Evolutionary conservation across 2,888 invertebrate species (phyloP), one percentile per base, ranked within the genome.

Genomic region (Lasioglossum calceatum): DNA sequence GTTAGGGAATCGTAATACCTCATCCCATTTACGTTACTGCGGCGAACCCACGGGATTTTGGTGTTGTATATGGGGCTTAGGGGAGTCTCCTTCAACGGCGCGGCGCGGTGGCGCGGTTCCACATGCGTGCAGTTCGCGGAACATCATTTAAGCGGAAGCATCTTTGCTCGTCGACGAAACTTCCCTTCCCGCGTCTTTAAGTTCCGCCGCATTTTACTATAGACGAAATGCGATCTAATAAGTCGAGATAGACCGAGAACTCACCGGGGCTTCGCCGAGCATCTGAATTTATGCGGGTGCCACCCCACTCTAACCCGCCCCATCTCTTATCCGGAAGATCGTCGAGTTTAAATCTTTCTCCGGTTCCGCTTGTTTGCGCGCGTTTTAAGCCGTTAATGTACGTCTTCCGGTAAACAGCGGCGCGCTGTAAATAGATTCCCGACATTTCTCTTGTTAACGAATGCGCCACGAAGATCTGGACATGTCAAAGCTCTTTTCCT

Each of bases 31-130:
- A 85, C 84, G 79, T 14, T 77, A 44, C 73, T 88, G 80, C 42
- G 87, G 86, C 54, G 79, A 89, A 84, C 85, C 81, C 81, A 83
- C 47, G 81, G 85, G 87, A 87, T 85, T 90, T 81, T 75, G 79
- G 79, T 81, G 80, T 88, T 85, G 86, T 90, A 89, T 89, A 85
- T 72, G 87, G 61, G 84, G 83, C 89, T 90, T 89, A 85, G 50
- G 79, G 88, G 82, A n/a, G 39, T 0, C 70, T 39, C 77, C 78
- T 70, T 86, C 83, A 78, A 89, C 87, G 79, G 10, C n/a, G 54
- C 54, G 54, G 54, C 16, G 19, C 44, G 44, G 44, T 14, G 47
- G 47, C 16, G 72, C 76, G 86, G 80, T 87, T 87, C 80, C 77
- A 79, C 82, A 70, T 83, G 82, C 86, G 84, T 77, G 80, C 82